Evolutionary conservation across 2,797 vertebrate species (phyloP).

Genomic region (Gallirallus australis): DNA sequence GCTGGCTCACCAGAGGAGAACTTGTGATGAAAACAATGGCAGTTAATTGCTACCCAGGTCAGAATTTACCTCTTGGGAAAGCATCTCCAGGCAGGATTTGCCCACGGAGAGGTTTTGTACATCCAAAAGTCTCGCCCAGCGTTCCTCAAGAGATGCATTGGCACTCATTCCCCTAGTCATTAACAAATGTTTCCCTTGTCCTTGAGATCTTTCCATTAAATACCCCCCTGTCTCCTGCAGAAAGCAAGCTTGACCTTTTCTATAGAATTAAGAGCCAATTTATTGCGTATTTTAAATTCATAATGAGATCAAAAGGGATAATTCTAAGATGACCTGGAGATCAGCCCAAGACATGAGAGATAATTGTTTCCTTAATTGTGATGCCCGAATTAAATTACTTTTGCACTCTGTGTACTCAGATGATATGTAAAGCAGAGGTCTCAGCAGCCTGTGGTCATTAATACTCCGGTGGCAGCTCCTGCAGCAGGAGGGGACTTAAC

Average conservation of each 20-base stretch:
- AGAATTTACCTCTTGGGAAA: neutral
- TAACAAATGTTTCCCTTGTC: constrained; percentile 36
- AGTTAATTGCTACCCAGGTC: accelerated
- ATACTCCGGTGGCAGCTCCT: neutral
- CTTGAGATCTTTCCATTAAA: constrained; percentile 15
- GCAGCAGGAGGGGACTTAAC: neutral
- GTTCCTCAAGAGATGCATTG: accelerated
- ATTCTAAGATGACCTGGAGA: constrained; percentile 21
- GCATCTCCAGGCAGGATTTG: neutral
- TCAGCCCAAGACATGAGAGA: constrained; percentile 34
- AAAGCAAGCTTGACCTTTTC: constrained; percentile 31
- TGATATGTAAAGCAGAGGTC: neutral
- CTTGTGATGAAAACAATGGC: neutral
- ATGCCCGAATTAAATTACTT: constrained; percentile 42
- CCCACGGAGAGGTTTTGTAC: accelerated
- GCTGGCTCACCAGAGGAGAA: neutral
- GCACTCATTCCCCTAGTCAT: neutral
- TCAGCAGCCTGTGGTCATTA: neutral
- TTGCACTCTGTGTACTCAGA: neutral
- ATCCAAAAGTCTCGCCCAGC: neutral
- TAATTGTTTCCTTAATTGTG: constrained; percentile 66
- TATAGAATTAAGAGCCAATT: constrained; percentile 31
- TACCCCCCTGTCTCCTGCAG: neutral
- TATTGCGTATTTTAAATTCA: constrained; percentile 50
- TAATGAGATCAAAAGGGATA: constrained; percentile 65